Evolutionary conservation across 1,140 invertebrate species (phyloP), one percentile per base, ranked within the genome.

Genomic region (Brachionus asplanchnoidis): DNA sequence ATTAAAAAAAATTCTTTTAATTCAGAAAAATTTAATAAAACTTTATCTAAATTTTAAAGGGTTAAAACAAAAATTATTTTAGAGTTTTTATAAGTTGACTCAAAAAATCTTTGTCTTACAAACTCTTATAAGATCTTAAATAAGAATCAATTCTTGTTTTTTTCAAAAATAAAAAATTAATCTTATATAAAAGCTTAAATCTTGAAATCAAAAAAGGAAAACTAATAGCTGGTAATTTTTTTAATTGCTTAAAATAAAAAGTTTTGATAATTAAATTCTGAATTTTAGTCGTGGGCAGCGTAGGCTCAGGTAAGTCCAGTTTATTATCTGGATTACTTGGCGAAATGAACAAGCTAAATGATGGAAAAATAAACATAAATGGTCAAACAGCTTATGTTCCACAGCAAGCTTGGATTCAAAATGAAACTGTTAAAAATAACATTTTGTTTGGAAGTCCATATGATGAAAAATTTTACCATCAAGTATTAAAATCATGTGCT

Each of bases 271-370:
- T n/a, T 46, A 50, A 26, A 50, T 44, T 65, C 12, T 90, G 95
- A 11, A 92, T 94, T 50, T 94, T 95, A n/a, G 91, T 96, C 60
- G 94, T 96, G 44, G 95, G 95, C 36, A 92, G 92, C 65, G 95
- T 97, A 1, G 95, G 95, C 82, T 93, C 94, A 42, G 96, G 95
- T 36, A 97, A 97, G 91, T 95, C 94, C 87, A 96, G 95, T 40
- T 90, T 97, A 1, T 90, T 97, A 40, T 93, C 94, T 17, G 94
- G 95, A 2, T 90, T 95, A 66, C 91, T 97, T 0, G 95, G 95
- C 32, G 95, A 97, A 92, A 96, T 97, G 94, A 92, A 94, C 80
- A 94, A 93, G 90, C 86, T 92, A 1, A 92, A 92, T n/a, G 95
- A 95, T 28, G 84, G 84, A 14, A 89, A 92, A 84, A 94, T 96